Percentiles rank a stretch among this genome's conserved stretches.
Conservation (phyloP, 2,113 vertebrate species). For the Psettodes erumei region DNA sequence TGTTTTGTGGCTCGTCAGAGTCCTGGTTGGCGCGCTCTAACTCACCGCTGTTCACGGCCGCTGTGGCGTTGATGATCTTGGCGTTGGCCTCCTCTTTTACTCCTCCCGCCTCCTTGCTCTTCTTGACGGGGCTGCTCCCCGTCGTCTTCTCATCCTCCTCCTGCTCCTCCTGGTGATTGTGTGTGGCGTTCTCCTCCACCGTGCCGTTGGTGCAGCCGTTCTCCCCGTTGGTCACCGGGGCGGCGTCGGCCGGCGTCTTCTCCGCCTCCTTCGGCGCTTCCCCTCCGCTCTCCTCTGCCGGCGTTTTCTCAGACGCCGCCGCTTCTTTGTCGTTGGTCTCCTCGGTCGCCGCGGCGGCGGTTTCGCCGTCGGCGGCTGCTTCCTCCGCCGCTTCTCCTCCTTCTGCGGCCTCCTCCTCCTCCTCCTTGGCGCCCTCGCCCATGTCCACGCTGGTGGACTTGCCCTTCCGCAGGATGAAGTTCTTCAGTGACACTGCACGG, state of each 20-base stretch:
- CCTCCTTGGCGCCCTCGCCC: slow-evolving; percentile 77
- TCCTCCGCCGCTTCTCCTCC: slow-evolving; percentile 36
- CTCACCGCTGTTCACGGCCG: slow-evolving; percentile 84
- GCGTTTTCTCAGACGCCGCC: slow-evolving; percentile 30
- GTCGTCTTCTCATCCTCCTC: slow-evolving; percentile 54
- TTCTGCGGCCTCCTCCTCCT: slow-evolving; percentile 47
- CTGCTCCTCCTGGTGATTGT: slow-evolving; percentile 77
- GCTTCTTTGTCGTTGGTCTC: slow-evolving; percentile 56
- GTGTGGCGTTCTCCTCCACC: slow-evolving; percentile 70
- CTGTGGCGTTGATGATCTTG: slow-evolving; percentile 79
- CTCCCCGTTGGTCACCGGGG: slow-evolving; percentile 79
- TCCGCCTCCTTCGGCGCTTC: slow-evolving; percentile 33
- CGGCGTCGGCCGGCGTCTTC: slow-evolving; percentile 38
- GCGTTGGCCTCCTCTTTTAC: slow-evolving; percentile 78
- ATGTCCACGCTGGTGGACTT: slow-evolving; percentile 82
- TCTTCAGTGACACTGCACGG: slow-evolving; percentile 85
- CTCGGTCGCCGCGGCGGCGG: slow-evolving; percentile 14
- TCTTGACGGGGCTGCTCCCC: slow-evolving; percentile 73
- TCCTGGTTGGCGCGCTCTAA: slow-evolving; percentile 68
- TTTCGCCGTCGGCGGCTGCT: slow-evolving; percentile 48
- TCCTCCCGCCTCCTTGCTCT: slow-evolving; percentile 74
- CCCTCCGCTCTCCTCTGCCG: slow-evolving; percentile 8
- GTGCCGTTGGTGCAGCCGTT: slow-evolving; percentile 79
- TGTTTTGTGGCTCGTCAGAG: slow-evolving; percentile 54
- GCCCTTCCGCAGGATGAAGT: slow-evolving; percentile 86